Evolutionary conservation across 2,113 vertebrate genomes (phyloP), one percentile per base, ranked within the genome.

Genomic region (Peucedramus taeniatus): DNA sequence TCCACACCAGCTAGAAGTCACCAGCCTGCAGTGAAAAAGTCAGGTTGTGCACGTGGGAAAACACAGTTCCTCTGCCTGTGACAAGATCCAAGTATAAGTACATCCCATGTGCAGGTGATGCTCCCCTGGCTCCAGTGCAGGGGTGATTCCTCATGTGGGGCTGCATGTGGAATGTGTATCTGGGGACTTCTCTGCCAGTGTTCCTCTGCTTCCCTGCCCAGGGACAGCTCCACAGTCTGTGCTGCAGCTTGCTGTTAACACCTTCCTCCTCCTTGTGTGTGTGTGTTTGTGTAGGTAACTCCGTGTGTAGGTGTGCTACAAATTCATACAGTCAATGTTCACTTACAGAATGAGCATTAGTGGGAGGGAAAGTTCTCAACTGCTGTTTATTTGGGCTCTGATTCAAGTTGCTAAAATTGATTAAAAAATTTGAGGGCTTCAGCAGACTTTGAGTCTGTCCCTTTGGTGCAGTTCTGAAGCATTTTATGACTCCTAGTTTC

Each of bases 91-190:
- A 74, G 14, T 69, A 53, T 39, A 12, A 1, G 1, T 33, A 45
- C 50, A 5, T 37, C 15, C 31, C 17, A 6, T 1, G 17, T 3
- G 4, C 70, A 45, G 61, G 35, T 31, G 61, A n/a, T 54, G 49
- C 80, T 68, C 22, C 33, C 0, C 17, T 75, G 47, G 45, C 70
- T 66, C 31, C 44, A 1, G 18, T 50, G 30, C 42, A 11, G 64
- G 78, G 23, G 6, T 0, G 1, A 16, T 61, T 82, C 68, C 57
- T 88, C 3, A 1, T 0, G 0, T 69, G 54, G 31, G 56, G 20
- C 54, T 93, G 87, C 84, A 40, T 4, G 26, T 22, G 4, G 9
- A n/a, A 4, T 22, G 2, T 51, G 11, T 37, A 39, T 59, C 61
- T 84, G 31, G 37, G 20, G 76, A 13, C 47, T 76, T 66, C 57